phyloP scores from a whole-genome alignment of 2,113 vertebrate genomes.

The Tylochromis polylepis region DNA sequence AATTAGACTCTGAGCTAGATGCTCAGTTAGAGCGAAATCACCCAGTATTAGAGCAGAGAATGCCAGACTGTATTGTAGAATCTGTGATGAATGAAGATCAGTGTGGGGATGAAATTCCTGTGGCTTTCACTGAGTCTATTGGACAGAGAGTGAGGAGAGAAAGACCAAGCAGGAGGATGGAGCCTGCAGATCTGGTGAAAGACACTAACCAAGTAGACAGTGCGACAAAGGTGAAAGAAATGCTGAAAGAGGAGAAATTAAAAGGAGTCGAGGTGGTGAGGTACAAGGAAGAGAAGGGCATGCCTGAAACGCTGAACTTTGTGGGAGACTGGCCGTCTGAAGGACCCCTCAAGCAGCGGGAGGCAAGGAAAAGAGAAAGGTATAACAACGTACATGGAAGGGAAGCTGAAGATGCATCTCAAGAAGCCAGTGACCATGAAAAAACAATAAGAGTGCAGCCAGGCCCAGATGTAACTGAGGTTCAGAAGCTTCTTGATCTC shows the following conservation, averaged over 20 bases:
- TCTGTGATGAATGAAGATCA: slow-evolving; percentile 46
- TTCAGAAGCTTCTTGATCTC: slow-evolving; percentile 69
- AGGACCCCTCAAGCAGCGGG: slow-evolving; percentile 79
- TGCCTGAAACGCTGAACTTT: slow-evolving; percentile 73
- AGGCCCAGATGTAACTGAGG: slow-evolving; percentile 40
- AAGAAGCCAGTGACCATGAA: background rate
- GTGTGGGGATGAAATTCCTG: slow-evolving; percentile 27
- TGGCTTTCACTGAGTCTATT: slow-evolving; percentile 68
- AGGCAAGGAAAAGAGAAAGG: slow-evolving; percentile 56
- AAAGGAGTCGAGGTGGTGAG: background rate
- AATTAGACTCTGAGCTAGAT: slow-evolving; percentile 53
- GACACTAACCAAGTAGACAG: slow-evolving; percentile 27
- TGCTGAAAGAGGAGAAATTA: background rate
- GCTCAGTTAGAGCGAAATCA: background rate
- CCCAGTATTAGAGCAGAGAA: slow-evolving; percentile 5
- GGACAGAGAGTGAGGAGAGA: slow-evolving; percentile 65
- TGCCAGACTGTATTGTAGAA: slow-evolving; percentile 62
- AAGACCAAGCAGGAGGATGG: slow-evolving; percentile 28
- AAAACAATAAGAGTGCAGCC: background rate
- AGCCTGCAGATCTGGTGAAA: slow-evolving; percentile 33
- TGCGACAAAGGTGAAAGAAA: background rate
- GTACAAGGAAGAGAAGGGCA: background rate
- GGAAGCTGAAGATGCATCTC: background rate
- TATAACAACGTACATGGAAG: background rate
- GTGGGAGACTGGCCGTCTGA: slow-evolving; percentile 88